phyloP scores from a whole-genome alignment of 1,140 invertebrate genomes.

The Pomacea maculata region DNA sequence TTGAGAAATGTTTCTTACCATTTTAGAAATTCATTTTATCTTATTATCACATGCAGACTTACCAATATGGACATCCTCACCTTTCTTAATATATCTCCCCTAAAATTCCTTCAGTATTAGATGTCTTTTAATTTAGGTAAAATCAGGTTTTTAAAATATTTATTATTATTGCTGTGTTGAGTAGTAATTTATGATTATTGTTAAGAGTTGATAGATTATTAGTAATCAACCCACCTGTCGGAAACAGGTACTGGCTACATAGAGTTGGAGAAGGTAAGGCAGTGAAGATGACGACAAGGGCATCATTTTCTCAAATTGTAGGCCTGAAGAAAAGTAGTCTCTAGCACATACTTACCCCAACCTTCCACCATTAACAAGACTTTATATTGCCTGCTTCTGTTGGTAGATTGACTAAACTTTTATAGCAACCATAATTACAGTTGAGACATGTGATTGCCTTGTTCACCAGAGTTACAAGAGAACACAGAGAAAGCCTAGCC shows the following conservation, averaged over 20 bases:
- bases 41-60: background rate
- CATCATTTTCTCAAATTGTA: too few relatives aligned
- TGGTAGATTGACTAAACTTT: background rate
- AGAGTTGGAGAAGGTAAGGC: background rate
- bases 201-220: too few relatives aligned
- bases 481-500: slow-evolving; percentile 85
- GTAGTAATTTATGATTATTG: too few relatives aligned
- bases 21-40: background rate
- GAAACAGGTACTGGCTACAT: background rate
- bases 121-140: too few relatives aligned
- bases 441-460: background rate
- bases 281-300: too few relatives aligned
- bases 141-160: too few relatives aligned
- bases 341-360: background rate
- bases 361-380: background rate
- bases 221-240: too few relatives aligned
- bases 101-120: too few relatives aligned
- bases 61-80: too few relatives aligned
- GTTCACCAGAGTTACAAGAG: slow-evolving; percentile 80
- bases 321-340: too few relatives aligned
- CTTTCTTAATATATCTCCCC: too few relatives aligned
- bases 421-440: background rate
- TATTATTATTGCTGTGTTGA: too few relatives aligned
- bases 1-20: background rate
- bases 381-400: background rate